Evolutionary conservation across 23 tunicate species (phyloP), one percentile per base, ranked within the genome.

Genomic region (Styela clava): DNA sequence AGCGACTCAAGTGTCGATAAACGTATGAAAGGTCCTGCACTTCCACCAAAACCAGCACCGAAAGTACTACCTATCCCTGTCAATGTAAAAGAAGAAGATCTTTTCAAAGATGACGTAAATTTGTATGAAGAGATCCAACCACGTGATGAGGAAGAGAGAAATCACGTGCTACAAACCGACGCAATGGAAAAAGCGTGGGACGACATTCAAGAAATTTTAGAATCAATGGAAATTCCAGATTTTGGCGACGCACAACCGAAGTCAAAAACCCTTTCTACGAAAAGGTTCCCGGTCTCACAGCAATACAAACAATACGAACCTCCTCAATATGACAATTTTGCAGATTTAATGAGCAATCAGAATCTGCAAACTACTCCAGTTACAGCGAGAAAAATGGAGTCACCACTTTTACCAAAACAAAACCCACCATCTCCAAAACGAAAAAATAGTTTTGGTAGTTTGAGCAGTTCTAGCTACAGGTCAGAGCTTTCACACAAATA

Each of bases 121-220:
- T 28, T 71, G 24, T 71, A 71, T 32, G 77, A 71, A 20, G 77
- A 71, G 34, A 71, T 71, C 16, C 77, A 71, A 32, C 35, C 32
- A 19, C 34, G 3, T 16, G 29, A 71, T 32, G 34, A 71, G 29
- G 77, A 71, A 3, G 71, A 26, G 9, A 34, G 32, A 33, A 44
- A 44, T 44, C 56, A 44, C 12, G 35, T 34, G 23, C 12, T 34
- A 21, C 16, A 34, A 21, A 34, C 32, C 16, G 35, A 71, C 77
- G 77, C 77, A 7, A 71, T 71, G 77, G 35, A 71, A 32, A 71
- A 71, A 30, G 77, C 77, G 77, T 32, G 27, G 5, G 35, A 71
- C 35, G 77, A 71, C 34, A 71, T 71, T 30, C 32, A 71, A 33
- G 77, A 71, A 71, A 34, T 71, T 34, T 29, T 71, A 16, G 35